A percentile compares a stretch with the other conserved stretches of the same genome.
These are phyloP conservation scores for Carpatolechia fugitivella DNA, from an alignment of 2,888 invertebrate genomes.

Conservation along the genomic window DNA sequence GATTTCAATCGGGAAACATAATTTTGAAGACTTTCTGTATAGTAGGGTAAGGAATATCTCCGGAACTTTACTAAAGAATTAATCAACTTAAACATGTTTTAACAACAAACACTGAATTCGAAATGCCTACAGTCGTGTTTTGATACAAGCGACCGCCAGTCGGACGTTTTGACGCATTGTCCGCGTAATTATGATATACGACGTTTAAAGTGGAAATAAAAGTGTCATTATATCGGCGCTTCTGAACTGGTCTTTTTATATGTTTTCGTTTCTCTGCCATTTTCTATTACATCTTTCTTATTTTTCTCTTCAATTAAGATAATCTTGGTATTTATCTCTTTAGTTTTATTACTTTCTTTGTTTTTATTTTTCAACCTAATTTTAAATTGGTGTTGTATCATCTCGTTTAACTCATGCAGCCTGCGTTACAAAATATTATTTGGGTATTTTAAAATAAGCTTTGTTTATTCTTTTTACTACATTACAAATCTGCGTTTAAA, in stretches of 20 bases:
- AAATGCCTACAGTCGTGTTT: background rate
- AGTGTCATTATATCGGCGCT: slow-evolving; percentile 21
- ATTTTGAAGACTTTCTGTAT: too few relatives aligned
- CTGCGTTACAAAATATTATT: too few relatives aligned
- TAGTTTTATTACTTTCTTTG: background rate
- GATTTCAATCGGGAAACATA: too few relatives aligned
- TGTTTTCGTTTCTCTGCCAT: background rate
- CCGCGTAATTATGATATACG: slow-evolving; percentile 41
- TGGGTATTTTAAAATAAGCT: too few relatives aligned
- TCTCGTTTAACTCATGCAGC: background rate
- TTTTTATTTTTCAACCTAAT: background rate
- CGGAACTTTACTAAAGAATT: too few relatives aligned
- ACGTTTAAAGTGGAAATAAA: slow-evolving; percentile 33
- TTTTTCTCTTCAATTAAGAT: too few relatives aligned
- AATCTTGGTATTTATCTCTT: too few relatives aligned
- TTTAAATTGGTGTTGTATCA: background rate
- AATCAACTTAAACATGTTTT: too few relatives aligned
- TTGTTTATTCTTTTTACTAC: too few relatives aligned
- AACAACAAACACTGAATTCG: background rate
- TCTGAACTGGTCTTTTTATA: background rate
- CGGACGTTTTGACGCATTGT: slow-evolving; percentile 11
- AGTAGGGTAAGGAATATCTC: too few relatives aligned
- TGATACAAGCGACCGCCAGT: background rate
- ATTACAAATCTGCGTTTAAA: too few relatives aligned
- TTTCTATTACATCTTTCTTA: background rate